Evolutionary conservation across 2,113 vertebrate genomes (phyloP).

Genomic region (Callipepla squamata): DNA sequence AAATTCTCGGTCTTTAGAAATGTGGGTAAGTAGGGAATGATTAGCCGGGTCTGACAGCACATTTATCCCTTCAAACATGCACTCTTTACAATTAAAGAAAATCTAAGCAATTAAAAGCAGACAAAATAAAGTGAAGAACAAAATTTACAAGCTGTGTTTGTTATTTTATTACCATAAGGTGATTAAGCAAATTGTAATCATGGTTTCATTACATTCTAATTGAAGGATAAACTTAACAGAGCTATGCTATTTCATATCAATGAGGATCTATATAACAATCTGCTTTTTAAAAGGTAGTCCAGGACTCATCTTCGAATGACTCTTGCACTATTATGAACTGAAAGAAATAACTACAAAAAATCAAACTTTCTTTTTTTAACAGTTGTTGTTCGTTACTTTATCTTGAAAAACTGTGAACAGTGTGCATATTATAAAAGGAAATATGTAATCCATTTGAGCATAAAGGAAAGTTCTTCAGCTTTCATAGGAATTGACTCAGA

Average conservation of each 20-base stretch:
- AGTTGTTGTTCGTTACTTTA: conserved; percentile 29
- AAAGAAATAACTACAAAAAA: neutral
- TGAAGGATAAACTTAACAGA: conserved; percentile 11
- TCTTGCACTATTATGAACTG: neutral
- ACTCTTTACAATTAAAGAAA: conserved; percentile 31
- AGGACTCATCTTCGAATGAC: neutral
- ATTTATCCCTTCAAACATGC: conserved; percentile 9
- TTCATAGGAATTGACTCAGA: conserved; percentile 45
- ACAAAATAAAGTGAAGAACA: conserved; percentile 35
- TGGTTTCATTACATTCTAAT: conserved; percentile 34
- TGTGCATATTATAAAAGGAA: conserved; percentile 14
- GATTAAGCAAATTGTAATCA: conserved; percentile 37
- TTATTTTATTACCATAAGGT: conserved; percentile 26
- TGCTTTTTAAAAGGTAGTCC: neutral
- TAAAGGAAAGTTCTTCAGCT: conserved; percentile 49
- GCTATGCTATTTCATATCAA: neutral
- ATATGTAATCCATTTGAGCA: conserved; percentile 28
- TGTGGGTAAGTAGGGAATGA: conserved; percentile 48
- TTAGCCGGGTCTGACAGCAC: conserved; percentile 40
- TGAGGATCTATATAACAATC: neutral
- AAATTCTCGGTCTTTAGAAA: conserved; percentile 44
- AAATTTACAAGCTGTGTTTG: conserved; percentile 10
- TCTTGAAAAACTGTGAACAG: conserved; percentile 38
- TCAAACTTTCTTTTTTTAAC: neutral
- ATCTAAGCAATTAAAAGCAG: conserved; percentile 43